phyloP scores from a whole-genome alignment of 2,888 invertebrate genomes.

The Eulithis testata region DNA sequence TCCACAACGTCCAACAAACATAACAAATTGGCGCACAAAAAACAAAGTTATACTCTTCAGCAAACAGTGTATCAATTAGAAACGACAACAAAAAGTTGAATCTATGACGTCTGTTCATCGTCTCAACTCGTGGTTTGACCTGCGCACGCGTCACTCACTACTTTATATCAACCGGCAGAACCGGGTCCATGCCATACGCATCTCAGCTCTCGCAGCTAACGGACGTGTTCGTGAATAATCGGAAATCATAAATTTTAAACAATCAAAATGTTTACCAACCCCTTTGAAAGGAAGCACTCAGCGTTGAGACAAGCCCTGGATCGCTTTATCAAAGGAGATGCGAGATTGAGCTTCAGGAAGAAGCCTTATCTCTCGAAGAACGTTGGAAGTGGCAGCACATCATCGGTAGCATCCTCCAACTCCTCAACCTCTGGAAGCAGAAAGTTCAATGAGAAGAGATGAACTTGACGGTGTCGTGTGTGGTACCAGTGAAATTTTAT shows the following conservation, averaged over 20 bases:
- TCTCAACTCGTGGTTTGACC: slow-evolving; percentile 54
- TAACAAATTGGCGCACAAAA: slow-evolving; percentile 15
- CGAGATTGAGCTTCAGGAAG: slow-evolving; percentile 69
- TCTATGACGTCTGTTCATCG: slow-evolving; percentile 50
- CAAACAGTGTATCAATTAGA: slow-evolving; percentile 40
- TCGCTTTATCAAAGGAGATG: slow-evolving; percentile 82
- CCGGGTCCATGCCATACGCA: slow-evolving; percentile 50
- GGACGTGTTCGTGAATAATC: slow-evolving; percentile 50
- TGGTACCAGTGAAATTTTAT: slow-evolving; percentile 65
- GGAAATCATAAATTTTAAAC: slow-evolving; percentile 27
- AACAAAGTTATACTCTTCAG: slow-evolving; percentile 17
- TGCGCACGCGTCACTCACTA: slow-evolving; percentile 46
- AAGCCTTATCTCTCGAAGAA: slow-evolving; percentile 61
- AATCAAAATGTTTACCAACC: slow-evolving; percentile 87
- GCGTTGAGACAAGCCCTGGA: slow-evolving; percentile 87
- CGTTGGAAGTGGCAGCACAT: slow-evolving; percentile 64
- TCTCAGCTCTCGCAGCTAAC: slow-evolving; percentile 47
- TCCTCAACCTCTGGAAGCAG: slow-evolving; percentile 47
- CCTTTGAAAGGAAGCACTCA: slow-evolving; percentile 88
- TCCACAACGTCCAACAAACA: slow-evolving; percentile 11
- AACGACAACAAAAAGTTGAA: slow-evolving; percentile 49
- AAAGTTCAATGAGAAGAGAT: slow-evolving; percentile 66
- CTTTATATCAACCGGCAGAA: slow-evolving; percentile 60
- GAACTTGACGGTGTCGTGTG: slow-evolving; percentile 56
- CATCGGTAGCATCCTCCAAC: slow-evolving; percentile 60